Evolutionary conservation across 2,797 vertebrate species (phyloP).

Genomic region (Alfaro cultratus): DNA sequence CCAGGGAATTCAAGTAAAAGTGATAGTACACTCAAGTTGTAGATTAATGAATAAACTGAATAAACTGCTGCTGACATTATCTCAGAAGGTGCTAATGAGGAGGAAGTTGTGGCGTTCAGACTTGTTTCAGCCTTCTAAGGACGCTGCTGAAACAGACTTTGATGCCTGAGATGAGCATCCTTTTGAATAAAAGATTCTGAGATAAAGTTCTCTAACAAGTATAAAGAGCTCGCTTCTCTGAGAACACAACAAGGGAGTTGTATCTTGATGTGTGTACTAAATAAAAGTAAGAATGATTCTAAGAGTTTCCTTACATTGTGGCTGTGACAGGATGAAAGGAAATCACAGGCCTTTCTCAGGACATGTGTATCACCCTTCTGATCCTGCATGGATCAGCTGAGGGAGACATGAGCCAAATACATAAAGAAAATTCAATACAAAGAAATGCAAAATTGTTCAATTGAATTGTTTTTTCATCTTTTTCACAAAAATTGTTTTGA

Average conservation of each 20-base stretch:
- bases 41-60: not conserved
- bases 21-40: not conserved
- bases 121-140: not conserved
- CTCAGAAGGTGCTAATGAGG: conserved; percentile 1
- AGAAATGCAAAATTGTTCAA: not conserved
- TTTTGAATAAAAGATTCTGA: conserved; percentile 10
- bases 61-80: not conserved
- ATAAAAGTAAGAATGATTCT: not conserved
- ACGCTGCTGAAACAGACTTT: not conserved
- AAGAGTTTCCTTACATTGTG: conserved; percentile 1
- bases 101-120: conserved; percentile 1
- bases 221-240: not conserved
- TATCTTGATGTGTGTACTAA: not conserved
- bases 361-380: not conserved
- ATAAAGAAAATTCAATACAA: conserved; percentile 17
- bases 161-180: not conserved
- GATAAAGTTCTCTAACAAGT: conserved; percentile 11
- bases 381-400: conserved; percentile 29
- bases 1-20: not conserved
- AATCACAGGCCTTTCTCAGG: conserved; percentile 3
- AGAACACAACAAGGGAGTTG: not conserved
- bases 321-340: conserved; percentile 5
- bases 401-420: conserved; percentile 28
- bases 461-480: not conserved
- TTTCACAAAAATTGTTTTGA: not conserved